Percentiles rank a stretch among this genome's conserved stretches.
Conservation (phyloP, 2,113 vertebrate species). For the Chrysochloris asiatica region DNA sequence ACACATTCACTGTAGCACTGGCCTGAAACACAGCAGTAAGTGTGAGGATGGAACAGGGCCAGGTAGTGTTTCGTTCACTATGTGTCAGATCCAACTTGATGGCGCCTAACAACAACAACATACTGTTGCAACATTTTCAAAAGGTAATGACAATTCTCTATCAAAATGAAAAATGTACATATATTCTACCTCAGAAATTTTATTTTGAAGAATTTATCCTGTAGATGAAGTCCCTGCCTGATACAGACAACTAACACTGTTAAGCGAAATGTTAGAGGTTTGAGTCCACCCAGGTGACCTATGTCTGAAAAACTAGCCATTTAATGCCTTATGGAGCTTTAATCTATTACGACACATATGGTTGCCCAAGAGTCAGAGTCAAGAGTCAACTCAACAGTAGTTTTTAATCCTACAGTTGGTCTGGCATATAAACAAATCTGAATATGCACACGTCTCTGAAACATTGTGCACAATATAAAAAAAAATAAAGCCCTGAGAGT, state of each 20-base stretch:
- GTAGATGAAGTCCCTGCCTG: background rate
- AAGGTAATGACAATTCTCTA: conserved; percentile 38
- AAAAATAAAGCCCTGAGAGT: background rate
- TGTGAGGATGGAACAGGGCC: background rate
- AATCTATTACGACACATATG: background rate
- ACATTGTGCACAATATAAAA: background rate
- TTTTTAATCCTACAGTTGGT: background rate
- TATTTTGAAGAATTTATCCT: conserved; percentile 42
- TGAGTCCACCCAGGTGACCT: too few relatives aligned
- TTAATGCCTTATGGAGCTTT: background rate
- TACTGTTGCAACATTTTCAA: conserved; percentile 24
- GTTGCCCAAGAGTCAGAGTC: background rate
- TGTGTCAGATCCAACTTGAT: too few relatives aligned
- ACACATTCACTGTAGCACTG: too few relatives aligned
- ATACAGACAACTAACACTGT: background rate
- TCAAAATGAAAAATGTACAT: conserved; percentile 15
- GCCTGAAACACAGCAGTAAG: too few relatives aligned
- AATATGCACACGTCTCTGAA: background rate
- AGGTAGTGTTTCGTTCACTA: too few relatives aligned
- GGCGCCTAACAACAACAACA: background rate
- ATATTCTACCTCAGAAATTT: conserved; percentile 27
- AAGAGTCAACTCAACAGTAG: background rate
- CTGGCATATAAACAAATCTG: background rate
- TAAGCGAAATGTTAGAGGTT: background rate
- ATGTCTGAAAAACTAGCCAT: background rate